Conservation (phyloP, 2,113 vertebrate genomes). For the Nycticebus coucang region DNA sequence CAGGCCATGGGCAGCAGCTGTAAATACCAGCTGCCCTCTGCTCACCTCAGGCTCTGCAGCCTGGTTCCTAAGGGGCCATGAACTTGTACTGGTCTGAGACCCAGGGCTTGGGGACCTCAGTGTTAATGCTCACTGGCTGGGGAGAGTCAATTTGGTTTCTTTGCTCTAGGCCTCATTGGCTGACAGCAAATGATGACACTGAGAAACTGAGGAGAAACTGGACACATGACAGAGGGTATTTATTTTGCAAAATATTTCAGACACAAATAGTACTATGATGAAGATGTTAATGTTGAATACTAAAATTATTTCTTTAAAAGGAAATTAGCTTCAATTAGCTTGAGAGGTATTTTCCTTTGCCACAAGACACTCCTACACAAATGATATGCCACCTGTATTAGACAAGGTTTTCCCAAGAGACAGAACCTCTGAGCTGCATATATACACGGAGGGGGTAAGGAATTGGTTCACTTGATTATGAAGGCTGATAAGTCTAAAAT, state of each 20-base stretch:
- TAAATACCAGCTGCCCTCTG: too few relatives aligned
- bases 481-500: not conserved
- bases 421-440: not conserved
- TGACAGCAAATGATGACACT: not conserved
- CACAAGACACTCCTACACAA: not conserved
- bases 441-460: not conserved
- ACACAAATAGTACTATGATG: not conserved
- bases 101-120: too few relatives aligned
- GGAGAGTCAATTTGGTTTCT: not conserved
- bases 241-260: conserved; percentile 10
- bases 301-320: not conserved
- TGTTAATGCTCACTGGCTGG: not conserved
- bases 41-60: too few relatives aligned
- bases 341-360: not conserved
- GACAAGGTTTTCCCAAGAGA: not conserved
- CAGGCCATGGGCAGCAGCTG: too few relatives aligned
- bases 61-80: too few relatives aligned
- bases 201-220: not conserved
- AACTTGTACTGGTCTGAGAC: too few relatives aligned
- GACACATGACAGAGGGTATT: not conserved
- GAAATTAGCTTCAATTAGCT: not conserved
- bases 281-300: not conserved
- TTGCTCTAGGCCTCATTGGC: not conserved
- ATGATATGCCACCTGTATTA: not conserved
- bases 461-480: not conserved